Evolutionary conservation across 1,140 invertebrate species (phyloP), one percentile per base, ranked within the genome.

Genomic region (Dendrolimus kikuchii): DNA sequence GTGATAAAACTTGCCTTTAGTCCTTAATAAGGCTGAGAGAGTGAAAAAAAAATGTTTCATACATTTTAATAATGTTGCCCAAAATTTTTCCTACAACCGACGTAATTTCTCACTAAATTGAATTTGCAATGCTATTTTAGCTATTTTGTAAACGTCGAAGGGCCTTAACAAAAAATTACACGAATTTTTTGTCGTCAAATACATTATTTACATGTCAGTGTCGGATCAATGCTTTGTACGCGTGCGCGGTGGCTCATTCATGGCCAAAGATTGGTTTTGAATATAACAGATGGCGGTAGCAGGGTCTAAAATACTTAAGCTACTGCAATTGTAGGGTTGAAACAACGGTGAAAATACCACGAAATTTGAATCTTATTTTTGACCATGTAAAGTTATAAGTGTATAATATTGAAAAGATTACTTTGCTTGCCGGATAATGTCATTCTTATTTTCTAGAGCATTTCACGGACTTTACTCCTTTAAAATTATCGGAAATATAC

Each of bases 171-270:
- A 50, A 57, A 59, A 62, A 62, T 55, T 62, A 55, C 45, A 8
- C 23, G 43, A 47, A 42, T 53, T 66, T 69, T 71, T 71, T 64
- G 42, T 56, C 46, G 51, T 56, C 43, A 52, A 62, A 66, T 75
- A 70, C 64, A 75, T 73, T 76, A 77, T 80, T 77, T 81, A 81
- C 66, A 56, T 63, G 62, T 55, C 39, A 44, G 59, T 55, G 51
- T 53, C 42, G 69, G 78, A 79, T 81, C 78, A 68, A 81, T 81
- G 62, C 9, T 52, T 58, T 72, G 56, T 74, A 72, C 75, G 78
- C 78, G 70, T 59, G 78, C 78, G 78, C 57, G 63, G 40, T 74
- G 54, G 49, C 55, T 57, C 70, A 71, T 77, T 73, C 72, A 71
- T 74, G 55, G 44, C 49, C 49, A 43, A 53, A 7, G 41, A 51